These are phyloP conservation scores for Hermatobates lingyangjiaoensis DNA, from an alignment of 1,140 invertebrate species.

Conservation along the genomic window DNA sequence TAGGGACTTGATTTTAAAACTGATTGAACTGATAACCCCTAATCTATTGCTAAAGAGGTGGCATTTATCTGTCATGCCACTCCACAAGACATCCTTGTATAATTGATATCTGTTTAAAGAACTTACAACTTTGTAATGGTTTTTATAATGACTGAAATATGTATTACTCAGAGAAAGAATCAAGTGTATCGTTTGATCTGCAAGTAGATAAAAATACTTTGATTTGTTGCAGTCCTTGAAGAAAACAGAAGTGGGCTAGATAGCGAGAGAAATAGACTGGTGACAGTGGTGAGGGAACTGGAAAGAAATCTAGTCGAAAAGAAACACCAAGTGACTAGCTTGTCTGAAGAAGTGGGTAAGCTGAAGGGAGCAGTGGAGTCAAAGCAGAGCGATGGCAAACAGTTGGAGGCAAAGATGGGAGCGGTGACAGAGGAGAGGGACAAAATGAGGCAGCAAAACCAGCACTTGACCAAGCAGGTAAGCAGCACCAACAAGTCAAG, in stretches of 20 bases:
- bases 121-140: too few relatives aligned
- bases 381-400: conserved; percentile 53
- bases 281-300: conserved; percentile 51
- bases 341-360: conserved; percentile 49
- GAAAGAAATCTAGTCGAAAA: conserved; percentile 48
- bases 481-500: too few relatives aligned
- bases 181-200: too few relatives aligned
- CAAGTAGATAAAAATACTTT: too few relatives aligned
- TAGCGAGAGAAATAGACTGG: conserved; percentile 42
- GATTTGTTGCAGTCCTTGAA: conserved; percentile 50
- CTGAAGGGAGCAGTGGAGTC: conserved; percentile 43
- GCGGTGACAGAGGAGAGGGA: conserved; percentile 59
- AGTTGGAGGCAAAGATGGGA: conserved; percentile 54
- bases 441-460: conserved; percentile 44
- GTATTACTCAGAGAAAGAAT: too few relatives aligned
- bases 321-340: conserved; percentile 38
- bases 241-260: conserved; percentile 52
- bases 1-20: too few relatives aligned
- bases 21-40: too few relatives aligned
- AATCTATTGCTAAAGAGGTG: too few relatives aligned
- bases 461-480: conserved; percentile 52
- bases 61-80: too few relatives aligned
- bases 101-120: too few relatives aligned
- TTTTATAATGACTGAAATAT: too few relatives aligned
- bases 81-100: too few relatives aligned